Conservation (phyloP, 2,797 vertebrate species). For the Psittacula echo region DNA sequence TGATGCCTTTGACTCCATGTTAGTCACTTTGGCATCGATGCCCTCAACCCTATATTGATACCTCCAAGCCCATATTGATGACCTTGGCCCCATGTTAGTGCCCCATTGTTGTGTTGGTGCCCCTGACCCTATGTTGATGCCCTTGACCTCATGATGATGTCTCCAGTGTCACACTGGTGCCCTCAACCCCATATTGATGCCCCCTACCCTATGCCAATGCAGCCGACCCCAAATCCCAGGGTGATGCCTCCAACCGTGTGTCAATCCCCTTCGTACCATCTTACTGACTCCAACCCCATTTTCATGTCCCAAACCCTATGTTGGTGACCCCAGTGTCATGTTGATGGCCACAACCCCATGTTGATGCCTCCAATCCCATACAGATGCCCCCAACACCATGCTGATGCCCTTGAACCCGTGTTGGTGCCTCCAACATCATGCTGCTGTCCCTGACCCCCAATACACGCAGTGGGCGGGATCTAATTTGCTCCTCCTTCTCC, state of each 20-base stretch:
- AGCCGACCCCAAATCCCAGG: neutral
- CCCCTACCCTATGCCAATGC: neutral
- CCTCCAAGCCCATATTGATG: too few relatives aligned
- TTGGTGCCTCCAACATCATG: accelerated
- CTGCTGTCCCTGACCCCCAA: accelerated
- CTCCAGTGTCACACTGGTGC: accelerated
- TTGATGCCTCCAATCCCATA: accelerated
- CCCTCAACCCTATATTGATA: too few relatives aligned
- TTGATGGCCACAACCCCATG: accelerated
- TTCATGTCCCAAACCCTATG: neutral
- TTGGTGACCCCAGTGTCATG: accelerated
- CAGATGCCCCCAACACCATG: accelerated
- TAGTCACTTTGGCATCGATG: neutral
- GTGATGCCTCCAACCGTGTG: too few relatives aligned
- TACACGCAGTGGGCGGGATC: too few relatives aligned
- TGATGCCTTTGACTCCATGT: neutral
- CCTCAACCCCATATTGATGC: neutral
- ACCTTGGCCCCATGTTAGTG: too few relatives aligned
- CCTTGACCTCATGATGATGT: neutral
- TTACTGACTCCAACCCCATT: neutral
- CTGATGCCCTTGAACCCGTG: accelerated
- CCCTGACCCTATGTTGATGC: accelerated
- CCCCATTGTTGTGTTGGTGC: neutral
- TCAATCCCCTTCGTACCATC: accelerated
- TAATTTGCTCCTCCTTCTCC: neutral